phyloP scores from a whole-genome alignment of 1,140 invertebrate genomes.

The Lepidurus arcticus region DNA sequence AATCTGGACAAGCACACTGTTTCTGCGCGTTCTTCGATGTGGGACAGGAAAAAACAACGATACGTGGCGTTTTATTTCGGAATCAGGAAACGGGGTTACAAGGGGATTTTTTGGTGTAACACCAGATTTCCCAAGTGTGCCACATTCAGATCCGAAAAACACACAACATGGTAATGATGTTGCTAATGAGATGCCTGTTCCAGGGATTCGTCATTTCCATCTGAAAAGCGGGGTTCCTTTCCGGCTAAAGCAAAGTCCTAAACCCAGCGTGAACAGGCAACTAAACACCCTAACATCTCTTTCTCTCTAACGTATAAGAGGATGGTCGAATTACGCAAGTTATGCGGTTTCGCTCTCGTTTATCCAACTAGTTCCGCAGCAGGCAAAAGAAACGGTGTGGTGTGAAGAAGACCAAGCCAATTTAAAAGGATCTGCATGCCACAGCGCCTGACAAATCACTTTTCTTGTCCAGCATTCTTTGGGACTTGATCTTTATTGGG shows the following conservation, averaged over 20 bases:
- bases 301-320: too few relatives aligned
- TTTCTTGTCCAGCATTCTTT: too few relatives aligned
- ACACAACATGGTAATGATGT: not conserved
- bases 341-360: too few relatives aligned
- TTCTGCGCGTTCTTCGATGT: not conserved
- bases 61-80: not conserved
- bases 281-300: too few relatives aligned
- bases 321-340: too few relatives aligned
- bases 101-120: not conserved
- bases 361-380: too few relatives aligned
- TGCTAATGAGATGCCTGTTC: not conserved
- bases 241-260: not conserved
- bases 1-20: not conserved
- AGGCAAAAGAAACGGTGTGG: too few relatives aligned
- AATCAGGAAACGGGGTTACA: slow-evolving; percentile 9
- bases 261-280: too few relatives aligned
- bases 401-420: too few relatives aligned
- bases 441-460: too few relatives aligned
- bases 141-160: not conserved
- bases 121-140: not conserved
- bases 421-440: too few relatives aligned
- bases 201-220: not conserved
- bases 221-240: not conserved
- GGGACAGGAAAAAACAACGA: not conserved
- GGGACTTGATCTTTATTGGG: too few relatives aligned